Base-by-base conservation (phyloP, 2,113 vertebrate species). In the Columba janthina region DNA sequence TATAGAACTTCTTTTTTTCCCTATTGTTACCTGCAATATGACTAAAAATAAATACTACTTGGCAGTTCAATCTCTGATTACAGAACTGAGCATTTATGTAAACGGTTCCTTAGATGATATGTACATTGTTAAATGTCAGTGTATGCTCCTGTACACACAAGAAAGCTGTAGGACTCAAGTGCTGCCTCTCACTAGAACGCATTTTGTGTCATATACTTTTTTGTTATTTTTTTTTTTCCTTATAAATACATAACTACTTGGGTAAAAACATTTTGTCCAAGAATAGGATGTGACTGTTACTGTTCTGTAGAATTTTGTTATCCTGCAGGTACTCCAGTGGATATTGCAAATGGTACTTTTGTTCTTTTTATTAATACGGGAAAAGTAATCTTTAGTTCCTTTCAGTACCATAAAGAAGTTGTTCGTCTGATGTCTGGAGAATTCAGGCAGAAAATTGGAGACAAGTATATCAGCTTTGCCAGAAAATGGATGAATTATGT, bases 401-500 rank as follows among this genome's bases (percentile, higher is more conserved):
- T 94, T 19, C 94, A 99, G 99, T 99, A 99, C 94, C 99, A 99
- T 96, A 99, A 99, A 96, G 99, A 99, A 98, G 99, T 99, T 87
- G 99, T 99, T 92, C 99, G 99, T 36, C 97, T 99, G 73, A 99
- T 99, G 99, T 99, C 99, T 74, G 99, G 99, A 83, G 99, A 99
- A 96, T 99, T 99, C 97, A 98, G 99, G 76, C 99, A 99, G 97
- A 99, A 99, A 97, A 99, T 99, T 64, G 99, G 99, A 61, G 99
- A 99, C 77, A 99, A 98, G 71, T 99, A 99, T 70, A 99, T 99
- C 77, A 98, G 96, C 91, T 99, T 99, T 97, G 99, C 99, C 83
- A 98, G 98, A 82, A 99, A 99, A 78, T 99, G 99, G 99, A 99
- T 99, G 99, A 99, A 98, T 94, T 99, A 99, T 8, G 99, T 99